Evolutionary conservation across 2,113 vertebrate genomes (phyloP).

Genomic region (Gobius niger): DNA sequence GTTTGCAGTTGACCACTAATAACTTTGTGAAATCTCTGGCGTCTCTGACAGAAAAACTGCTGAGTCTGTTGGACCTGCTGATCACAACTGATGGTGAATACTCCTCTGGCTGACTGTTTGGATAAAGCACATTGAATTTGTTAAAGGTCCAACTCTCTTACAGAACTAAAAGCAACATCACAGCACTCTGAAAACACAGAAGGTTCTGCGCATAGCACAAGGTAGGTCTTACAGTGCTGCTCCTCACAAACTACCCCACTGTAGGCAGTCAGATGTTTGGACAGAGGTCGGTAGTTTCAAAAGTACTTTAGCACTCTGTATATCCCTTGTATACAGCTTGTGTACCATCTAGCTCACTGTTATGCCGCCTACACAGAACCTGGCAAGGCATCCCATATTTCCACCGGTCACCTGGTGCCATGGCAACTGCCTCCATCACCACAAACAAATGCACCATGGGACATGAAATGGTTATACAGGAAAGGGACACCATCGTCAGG

Average conservation of each 20-base stretch:
- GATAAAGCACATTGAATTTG: not conserved
- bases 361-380: constrained; percentile 21
- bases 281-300: too few species aligned
- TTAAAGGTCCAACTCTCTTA: not conserved
- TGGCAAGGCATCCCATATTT: constrained; percentile 32
- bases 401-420: not conserved
- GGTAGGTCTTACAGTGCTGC: constrained; percentile 23
- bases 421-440: constrained; percentile 19
- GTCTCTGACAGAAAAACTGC: constrained; percentile 46
- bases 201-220: constrained; percentile 17
- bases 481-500: constrained; percentile 50
- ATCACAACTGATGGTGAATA: constrained; percentile 34
- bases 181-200: constrained; percentile 1
- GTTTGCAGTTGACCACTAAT: constrained; percentile 29
- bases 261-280: too few species aligned
- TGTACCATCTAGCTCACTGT: not conserved
- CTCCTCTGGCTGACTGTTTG: not conserved
- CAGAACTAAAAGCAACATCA: not conserved
- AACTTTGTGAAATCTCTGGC: constrained; percentile 58
- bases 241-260: too few species aligned
- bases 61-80: constrained; percentile 32
- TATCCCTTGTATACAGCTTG: too few species aligned
- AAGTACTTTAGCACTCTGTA: too few species aligned
- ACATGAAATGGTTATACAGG: constrained; percentile 35
- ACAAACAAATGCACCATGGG: constrained; percentile 33